Percentiles rank a stretch among this genome's conserved stretches.
Conservation (phyloP, 2,888 invertebrate genomes). For the Sisyra terminalis region DNA sequence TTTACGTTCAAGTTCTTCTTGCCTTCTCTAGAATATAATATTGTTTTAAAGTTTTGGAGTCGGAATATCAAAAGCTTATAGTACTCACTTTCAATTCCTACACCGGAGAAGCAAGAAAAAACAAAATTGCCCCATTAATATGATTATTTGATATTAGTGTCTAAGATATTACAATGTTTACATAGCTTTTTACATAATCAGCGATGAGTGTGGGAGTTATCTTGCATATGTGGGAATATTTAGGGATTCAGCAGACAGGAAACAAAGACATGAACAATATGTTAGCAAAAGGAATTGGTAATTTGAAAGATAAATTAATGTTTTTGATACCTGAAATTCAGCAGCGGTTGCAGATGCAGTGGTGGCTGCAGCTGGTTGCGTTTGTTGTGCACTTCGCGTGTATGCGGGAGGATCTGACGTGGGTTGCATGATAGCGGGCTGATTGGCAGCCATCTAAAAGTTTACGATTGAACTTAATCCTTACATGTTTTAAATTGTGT, state of each 20-base stretch:
- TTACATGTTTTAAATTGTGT: neutral
- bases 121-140: neutral
- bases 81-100: constrained; percentile 1
- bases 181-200: too few relatives aligned
- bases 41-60: constrained; percentile 4
- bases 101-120: neutral
- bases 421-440: constrained; percentile 72
- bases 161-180: too few relatives aligned
- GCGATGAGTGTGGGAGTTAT: too few relatives aligned
- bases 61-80: neutral
- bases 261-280: too few relatives aligned
- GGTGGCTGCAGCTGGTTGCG: constrained; percentile 29
- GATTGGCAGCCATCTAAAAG: constrained; percentile 26
- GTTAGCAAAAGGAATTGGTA: too few relatives aligned
- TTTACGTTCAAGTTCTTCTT: constrained; percentile 83
- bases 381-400: constrained; percentile 42
- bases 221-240: too few relatives aligned
- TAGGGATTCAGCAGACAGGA: too few relatives aligned
- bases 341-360: constrained; percentile 44
- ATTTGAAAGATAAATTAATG: neutral
- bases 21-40: constrained; percentile 42
- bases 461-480: neutral
- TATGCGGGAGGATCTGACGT: constrained; percentile 53
- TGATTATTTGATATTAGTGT: too few relatives aligned
- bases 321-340: constrained; percentile 48